A percentile compares a stretch with the other conserved stretches of the same genome.
Conservation (phyloP, 2,113 vertebrate species). For the Laticauda colubrina region DNA sequence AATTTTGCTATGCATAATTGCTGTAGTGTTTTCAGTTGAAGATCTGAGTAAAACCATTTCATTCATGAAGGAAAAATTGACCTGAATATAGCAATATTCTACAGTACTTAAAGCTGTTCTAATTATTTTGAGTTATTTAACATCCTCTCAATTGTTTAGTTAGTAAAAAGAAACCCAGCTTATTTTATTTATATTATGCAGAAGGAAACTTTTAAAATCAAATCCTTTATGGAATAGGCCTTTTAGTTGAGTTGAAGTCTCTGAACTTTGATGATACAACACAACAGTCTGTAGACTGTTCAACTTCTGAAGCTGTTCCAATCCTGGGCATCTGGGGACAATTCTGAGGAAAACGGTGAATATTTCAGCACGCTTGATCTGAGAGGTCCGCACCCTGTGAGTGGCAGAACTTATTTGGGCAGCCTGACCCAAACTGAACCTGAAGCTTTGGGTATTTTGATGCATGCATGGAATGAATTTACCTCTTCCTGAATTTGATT, state of each 20-base stretch:
- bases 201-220: background rate
- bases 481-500: background rate
- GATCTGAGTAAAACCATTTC: background rate
- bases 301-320: background rate
- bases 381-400: background rate
- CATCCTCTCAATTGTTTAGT: background rate
- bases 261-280: background rate
- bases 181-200: background rate
- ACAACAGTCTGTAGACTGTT: background rate
- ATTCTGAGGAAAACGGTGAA: background rate
- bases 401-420: background rate
- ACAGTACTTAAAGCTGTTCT: rapidly evolving
- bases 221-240: background rate
- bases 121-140: background rate
- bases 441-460: background rate
- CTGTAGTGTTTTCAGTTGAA: background rate
- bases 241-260: background rate
- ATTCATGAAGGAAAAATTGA: background rate
- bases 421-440: background rate
- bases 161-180: background rate
- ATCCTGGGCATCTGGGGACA: background rate
- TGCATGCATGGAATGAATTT: background rate
- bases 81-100: rapidly evolving
- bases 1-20: background rate
- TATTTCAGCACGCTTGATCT: background rate